These are phyloP conservation scores for Therioaphis trifolii DNA, from an alignment of 2,888 invertebrate species.

Conservation along the genomic window DNA sequence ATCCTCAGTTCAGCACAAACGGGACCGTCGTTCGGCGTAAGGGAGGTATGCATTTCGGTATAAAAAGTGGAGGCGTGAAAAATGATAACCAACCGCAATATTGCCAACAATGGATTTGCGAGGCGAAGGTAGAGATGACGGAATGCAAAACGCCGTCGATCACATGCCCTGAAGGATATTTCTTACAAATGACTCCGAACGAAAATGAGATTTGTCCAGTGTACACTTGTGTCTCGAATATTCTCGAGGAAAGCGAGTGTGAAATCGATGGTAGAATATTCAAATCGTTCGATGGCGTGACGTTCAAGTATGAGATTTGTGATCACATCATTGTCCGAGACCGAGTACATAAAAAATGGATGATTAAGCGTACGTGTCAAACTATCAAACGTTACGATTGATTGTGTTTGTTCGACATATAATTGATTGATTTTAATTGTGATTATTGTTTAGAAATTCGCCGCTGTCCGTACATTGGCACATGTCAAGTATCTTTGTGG, in stretches of 20 bases:
- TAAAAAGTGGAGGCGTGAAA: conserved; percentile 37
- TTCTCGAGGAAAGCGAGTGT: conserved; percentile 76
- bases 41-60: not conserved
- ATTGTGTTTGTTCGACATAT: not conserved
- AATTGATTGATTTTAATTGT: not conserved
- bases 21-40: conserved; percentile 29
- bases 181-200: conserved; percentile 46
- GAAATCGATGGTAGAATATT: conserved; percentile 81
- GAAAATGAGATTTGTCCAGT: conserved; percentile 68
- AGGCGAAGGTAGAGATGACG: conserved; percentile 12
- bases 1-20: conserved; percentile 54
- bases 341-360: conserved; percentile 77
- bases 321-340: conserved; percentile 83
- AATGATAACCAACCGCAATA: conserved; percentile 41
- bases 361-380: conserved; percentile 74
- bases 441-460: conserved; percentile 72
- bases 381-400: too few species aligned
- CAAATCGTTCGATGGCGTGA: conserved; percentile 82
- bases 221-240: conserved; percentile 76
- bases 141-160: conserved; percentile 37
- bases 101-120: conserved; percentile 56
- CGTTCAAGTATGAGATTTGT: conserved; percentile 84
- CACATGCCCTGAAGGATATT: conserved; percentile 50
- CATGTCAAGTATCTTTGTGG: conserved; percentile 76
- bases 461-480: conserved; percentile 73